phyloP scores from a whole-genome alignment of 1,140 invertebrate species.

The Lepidurus arcticus region DNA sequence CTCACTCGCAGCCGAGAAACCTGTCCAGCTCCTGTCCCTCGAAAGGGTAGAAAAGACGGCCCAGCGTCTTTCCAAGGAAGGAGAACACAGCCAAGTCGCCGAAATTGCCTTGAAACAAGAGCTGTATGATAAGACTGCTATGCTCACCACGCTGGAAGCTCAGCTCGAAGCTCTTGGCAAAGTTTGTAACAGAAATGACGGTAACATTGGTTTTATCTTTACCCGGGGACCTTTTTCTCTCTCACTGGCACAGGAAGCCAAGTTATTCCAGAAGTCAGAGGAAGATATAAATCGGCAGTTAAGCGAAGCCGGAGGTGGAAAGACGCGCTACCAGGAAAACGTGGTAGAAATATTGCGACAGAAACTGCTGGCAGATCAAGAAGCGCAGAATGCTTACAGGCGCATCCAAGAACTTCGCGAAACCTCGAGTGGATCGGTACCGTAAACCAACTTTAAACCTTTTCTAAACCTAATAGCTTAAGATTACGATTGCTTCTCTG shows the following conservation, averaged over 20 bases:
- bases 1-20: not conserved
- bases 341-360: slow-evolving; percentile 19
- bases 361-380: slow-evolving; percentile 25
- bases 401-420: slow-evolving; percentile 28
- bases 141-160: not conserved
- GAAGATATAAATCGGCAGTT: slow-evolving; percentile 22
- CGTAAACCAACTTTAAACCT: not conserved
- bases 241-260: not conserved
- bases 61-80: not conserved
- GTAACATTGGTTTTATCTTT: not conserved
- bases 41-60: not conserved
- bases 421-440: not conserved
- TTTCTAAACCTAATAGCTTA: not conserved
- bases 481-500: not conserved
- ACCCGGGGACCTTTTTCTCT: not conserved
- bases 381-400: slow-evolving; percentile 26
- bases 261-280: slow-evolving; percentile 8
- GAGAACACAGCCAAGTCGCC: not conserved
- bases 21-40: not conserved
- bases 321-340: slow-evolving; percentile 16
- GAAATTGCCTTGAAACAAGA: slow-evolving; percentile 13
- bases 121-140: not conserved
- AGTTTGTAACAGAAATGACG: slow-evolving; percentile 11
- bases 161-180: not conserved
- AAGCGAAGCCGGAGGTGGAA: not conserved